Percentiles rank a stretch among this genome's conserved stretches.
phyloP scores from a whole-genome alignment of 2,113 vertebrate species.

The Misgurnus mizolepis region DNA sequence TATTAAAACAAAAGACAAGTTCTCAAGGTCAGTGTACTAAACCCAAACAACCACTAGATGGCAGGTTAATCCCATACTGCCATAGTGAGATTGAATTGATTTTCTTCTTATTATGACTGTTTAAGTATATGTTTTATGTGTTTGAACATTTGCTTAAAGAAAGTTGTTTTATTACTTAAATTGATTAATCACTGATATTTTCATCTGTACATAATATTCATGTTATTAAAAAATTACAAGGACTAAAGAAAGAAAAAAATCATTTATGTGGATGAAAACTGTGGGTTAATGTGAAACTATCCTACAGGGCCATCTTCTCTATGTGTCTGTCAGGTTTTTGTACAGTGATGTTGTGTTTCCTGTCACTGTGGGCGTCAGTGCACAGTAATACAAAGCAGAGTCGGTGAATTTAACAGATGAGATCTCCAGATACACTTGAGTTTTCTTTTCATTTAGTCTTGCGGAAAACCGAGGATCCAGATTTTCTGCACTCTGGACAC shows the following conservation, averaged over 20 bases:
- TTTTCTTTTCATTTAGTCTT: slow-evolving; percentile 27
- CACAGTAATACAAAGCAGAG: slow-evolving; percentile 16
- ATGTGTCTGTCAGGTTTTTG: slow-evolving; percentile 20
- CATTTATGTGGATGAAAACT: background rate
- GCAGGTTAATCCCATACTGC: background rate
- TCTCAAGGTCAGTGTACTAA: background rate
- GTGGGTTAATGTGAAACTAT: background rate
- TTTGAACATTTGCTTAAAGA: background rate
- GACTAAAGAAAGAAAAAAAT: background rate
- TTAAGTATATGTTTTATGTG: background rate
- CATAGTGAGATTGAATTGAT: background rate
- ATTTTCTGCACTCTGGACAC: slow-evolving; percentile 2
- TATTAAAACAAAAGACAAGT: background rate
- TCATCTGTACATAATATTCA: background rate
- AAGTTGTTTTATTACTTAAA: background rate
- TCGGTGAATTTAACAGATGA: background rate
- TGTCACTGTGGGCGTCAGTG: slow-evolving; percentile 42
- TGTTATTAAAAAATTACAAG: background rate
- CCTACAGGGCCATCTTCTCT: too few species aligned
- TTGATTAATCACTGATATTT: background rate
- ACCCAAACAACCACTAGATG: background rate
- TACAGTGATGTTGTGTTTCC: slow-evolving; percentile 11
- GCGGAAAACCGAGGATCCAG: background rate
- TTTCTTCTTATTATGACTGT: background rate
- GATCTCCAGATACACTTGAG: background rate